Conservation (phyloP, 2,888 invertebrate genomes). For the Drosophila mercatorum region DNA sequence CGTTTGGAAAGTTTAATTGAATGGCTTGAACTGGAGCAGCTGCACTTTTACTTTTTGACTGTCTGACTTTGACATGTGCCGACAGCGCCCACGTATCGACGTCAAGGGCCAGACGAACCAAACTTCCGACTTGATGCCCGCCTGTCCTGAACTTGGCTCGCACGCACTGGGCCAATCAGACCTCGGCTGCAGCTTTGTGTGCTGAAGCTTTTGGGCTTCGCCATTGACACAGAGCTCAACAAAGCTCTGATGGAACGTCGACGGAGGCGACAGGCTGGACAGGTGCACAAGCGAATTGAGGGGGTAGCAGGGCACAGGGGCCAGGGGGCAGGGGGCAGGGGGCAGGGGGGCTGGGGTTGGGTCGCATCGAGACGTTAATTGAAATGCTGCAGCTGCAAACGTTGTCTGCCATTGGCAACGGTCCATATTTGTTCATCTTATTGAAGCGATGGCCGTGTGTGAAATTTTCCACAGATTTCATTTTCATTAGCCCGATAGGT, state of each 20-base stretch:
- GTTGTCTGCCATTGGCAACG: slow-evolving; percentile 22
- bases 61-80: slow-evolving; percentile 22
- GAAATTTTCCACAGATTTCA: slow-evolving; percentile 9
- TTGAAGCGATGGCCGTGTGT: neutral
- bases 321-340: neutral
- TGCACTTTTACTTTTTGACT: slow-evolving; percentile 16
- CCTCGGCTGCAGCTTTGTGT: slow-evolving; percentile 9
- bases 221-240: slow-evolving; percentile 19
- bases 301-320: too few species aligned
- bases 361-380: slow-evolving; percentile 39
- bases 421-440: slow-evolving; percentile 8
- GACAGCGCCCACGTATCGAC: slow-evolving; percentile 3
- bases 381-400: slow-evolving; percentile 34
- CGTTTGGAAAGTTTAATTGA: slow-evolving; percentile 13
- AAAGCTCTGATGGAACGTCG: slow-evolving; percentile 15
- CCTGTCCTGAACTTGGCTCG: slow-evolving; percentile 5
- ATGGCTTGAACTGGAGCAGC: neutral
- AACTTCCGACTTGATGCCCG: slow-evolving; percentile 16
- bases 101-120: neutral
- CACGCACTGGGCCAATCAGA: slow-evolving; percentile 17
- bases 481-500: slow-evolving; percentile 14
- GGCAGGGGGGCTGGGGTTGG: neutral
- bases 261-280: slow-evolving; percentile 7
- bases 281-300: neutral
- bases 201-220: slow-evolving; percentile 5